A percentile compares a stretch with the other conserved stretches of the same genome.
These are phyloP conservation scores for Cataglyphis hispanica DNA, from an alignment of 1,140 invertebrate species.

Conservation along the genomic window DNA sequence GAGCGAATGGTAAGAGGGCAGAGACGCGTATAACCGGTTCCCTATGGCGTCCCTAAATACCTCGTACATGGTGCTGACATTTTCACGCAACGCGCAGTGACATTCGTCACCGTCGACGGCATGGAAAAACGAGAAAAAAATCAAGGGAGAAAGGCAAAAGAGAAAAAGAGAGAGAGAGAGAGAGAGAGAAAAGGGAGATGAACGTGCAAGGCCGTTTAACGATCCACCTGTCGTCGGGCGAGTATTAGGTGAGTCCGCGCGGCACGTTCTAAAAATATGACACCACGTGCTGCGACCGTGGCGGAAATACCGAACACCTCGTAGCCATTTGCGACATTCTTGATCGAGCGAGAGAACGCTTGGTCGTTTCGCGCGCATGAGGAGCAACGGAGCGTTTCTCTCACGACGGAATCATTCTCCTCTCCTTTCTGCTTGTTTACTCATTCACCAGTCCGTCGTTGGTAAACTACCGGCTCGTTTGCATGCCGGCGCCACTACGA, in stretches of 20 bases:
- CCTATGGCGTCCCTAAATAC: slow-evolving; percentile 47
- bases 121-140: slow-evolving; percentile 46
- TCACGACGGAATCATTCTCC: background rate
- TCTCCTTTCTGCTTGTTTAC: slow-evolving; percentile 2
- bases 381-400: slow-evolving; percentile 31
- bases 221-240: slow-evolving; percentile 71
- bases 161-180: background rate
- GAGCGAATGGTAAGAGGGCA: background rate
- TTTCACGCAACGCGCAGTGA: slow-evolving; percentile 35
- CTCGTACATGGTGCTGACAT: slow-evolving; percentile 60
- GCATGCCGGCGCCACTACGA: slow-evolving; percentile 66
- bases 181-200: background rate
- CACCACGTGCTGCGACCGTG: slow-evolving; percentile 63
- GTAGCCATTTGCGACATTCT: slow-evolving; percentile 19
- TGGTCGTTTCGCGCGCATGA: background rate
- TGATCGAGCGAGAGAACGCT: background rate
- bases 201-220: slow-evolving; percentile 58
- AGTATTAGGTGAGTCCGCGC: slow-evolving; percentile 42
- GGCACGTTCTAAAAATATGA: slow-evolving; percentile 70
- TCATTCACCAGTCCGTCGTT: slow-evolving; percentile 9
- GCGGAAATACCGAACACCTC: slow-evolving; percentile 56
- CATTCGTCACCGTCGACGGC: slow-evolving; percentile 66
- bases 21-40: slow-evolving; percentile 48
- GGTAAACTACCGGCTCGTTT: slow-evolving; percentile 62
- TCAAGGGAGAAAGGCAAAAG: background rate